Percentiles rank a stretch among this genome's conserved stretches.
Conservation (phyloP, 2,113 vertebrate species). For the Carollia perspicillata region DNA sequence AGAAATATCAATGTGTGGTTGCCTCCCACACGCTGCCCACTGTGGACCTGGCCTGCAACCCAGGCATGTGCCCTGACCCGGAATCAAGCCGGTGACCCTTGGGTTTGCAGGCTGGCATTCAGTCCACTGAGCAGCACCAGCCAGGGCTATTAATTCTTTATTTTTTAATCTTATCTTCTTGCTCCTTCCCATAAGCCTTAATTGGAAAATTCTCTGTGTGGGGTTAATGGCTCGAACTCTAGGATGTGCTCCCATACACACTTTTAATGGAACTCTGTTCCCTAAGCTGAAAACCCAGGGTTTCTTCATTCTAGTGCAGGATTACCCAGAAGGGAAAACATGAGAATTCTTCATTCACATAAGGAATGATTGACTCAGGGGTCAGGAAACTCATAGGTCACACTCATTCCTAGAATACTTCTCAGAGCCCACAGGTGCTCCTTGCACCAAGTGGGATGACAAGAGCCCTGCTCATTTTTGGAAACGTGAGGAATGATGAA, state of each 20-base stretch:
- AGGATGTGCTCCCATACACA: not conserved
- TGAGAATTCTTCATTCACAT: not conserved
- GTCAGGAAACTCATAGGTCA: not conserved
- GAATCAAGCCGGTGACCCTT: too few relatives aligned
- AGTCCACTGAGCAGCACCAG: too few relatives aligned
- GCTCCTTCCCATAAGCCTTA: not conserved
- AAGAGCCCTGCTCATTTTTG: not conserved
- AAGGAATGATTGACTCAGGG: not conserved
- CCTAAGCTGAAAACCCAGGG: not conserved
- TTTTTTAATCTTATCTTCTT: not conserved
- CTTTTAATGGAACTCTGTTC: not conserved
- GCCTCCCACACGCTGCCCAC: too few relatives aligned
- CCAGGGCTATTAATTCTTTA: not conserved
- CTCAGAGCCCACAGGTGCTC: not conserved
- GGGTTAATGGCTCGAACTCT: not conserved
- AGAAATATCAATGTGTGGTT: too few relatives aligned
- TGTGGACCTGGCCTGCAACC: too few relatives aligned
- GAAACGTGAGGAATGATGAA: not conserved
- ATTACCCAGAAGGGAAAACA: not conserved
- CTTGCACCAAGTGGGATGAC: not conserved
- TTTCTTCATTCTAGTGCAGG: not conserved
- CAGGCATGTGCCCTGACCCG: too few relatives aligned
- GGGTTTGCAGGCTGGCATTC: too few relatives aligned
- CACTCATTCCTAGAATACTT: not conserved
- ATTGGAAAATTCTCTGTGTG: slow-evolving; percentile 12